These are phyloP conservation scores for Thymelicus acteon DNA, from an alignment of 2,888 invertebrate species.

Conservation along the genomic window DNA sequence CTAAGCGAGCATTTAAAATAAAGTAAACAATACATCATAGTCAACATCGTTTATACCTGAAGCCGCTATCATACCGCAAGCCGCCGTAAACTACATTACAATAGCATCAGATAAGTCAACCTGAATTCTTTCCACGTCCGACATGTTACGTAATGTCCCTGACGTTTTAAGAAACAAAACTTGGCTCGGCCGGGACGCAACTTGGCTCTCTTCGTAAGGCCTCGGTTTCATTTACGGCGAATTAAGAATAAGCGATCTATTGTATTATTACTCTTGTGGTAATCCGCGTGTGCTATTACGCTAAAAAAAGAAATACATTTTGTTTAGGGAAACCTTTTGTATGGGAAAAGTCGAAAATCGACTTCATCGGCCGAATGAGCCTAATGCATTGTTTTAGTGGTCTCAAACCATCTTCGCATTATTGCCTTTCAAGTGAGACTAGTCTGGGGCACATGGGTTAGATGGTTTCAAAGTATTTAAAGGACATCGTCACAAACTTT, in stretches of 20 bases:
- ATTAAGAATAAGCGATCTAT: background rate
- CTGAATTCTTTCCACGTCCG: constrained; percentile 59
- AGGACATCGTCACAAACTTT: too few relatives aligned
- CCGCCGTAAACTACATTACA: constrained; percentile 30
- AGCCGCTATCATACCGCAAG: constrained; percentile 23
- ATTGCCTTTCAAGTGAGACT: too few relatives aligned
- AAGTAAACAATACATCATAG: constrained; percentile 13
- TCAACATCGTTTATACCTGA: constrained; percentile 30
- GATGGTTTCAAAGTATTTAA: too few relatives aligned
- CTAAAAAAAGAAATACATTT: too few relatives aligned
- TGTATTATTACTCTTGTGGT: too few relatives aligned
- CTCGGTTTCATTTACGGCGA: background rate
- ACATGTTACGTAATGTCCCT: constrained; percentile 59
- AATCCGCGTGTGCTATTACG: too few relatives aligned
- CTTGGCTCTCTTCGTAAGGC: constrained; percentile 21
- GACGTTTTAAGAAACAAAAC: constrained; percentile 67
- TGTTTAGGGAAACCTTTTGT: too few relatives aligned
- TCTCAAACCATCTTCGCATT: too few relatives aligned
- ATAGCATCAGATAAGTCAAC: constrained; percentile 37
- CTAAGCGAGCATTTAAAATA: background rate
- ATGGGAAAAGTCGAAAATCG: too few relatives aligned
- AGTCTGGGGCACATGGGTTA: too few relatives aligned
- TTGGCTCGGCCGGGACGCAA: constrained; percentile 43
- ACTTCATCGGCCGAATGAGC: too few relatives aligned
- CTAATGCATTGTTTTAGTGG: too few relatives aligned